Evolutionary conservation across 2,888 invertebrate genomes (phyloP).

Genomic region (Endotricha flammealis): DNA sequence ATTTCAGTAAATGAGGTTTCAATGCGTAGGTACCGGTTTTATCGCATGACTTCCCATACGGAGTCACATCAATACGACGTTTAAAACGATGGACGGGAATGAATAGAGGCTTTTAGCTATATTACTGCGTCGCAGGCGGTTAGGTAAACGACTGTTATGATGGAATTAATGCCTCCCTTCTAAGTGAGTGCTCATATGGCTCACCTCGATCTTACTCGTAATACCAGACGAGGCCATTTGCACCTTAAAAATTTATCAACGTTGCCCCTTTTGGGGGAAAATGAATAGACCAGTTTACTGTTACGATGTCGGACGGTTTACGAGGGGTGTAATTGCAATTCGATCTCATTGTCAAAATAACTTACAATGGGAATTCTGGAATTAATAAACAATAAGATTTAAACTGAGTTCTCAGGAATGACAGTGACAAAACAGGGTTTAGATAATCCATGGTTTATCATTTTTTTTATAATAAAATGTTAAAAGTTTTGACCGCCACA

Average conservation of each 20-base stretch:
- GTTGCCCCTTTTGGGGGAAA: not conserved
- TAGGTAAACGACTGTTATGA: slow-evolving; percentile 53
- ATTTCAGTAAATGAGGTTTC: too few species aligned
- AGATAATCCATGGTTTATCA: too few species aligned
- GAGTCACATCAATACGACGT: slow-evolving; percentile 38
- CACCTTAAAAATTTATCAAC: slow-evolving; percentile 5
- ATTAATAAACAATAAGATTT: too few species aligned
- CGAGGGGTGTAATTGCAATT: too few species aligned
- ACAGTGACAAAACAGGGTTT: too few species aligned
- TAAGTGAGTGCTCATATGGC: slow-evolving; percentile 54
- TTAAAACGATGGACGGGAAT: slow-evolving; percentile 38
- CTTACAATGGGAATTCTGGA: too few species aligned
- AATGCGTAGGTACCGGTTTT: too few species aligned
- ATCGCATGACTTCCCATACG: slow-evolving; percentile 21
- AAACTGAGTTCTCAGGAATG: too few species aligned
- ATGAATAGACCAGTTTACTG: not conserved
- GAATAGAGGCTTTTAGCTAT: slow-evolving; percentile 62
- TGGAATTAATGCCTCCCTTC: slow-evolving; percentile 53
- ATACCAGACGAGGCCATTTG: slow-evolving; percentile 6
- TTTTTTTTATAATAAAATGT: too few species aligned
- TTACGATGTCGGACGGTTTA: too few species aligned
- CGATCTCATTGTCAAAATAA: too few species aligned
- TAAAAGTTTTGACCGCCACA: too few species aligned
- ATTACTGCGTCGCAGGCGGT: slow-evolving; percentile 50
- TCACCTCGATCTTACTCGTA: slow-evolving; percentile 43